Evolutionary conservation across 2,888 invertebrate species (phyloP).

Genomic region (Megamerina dolium): DNA sequence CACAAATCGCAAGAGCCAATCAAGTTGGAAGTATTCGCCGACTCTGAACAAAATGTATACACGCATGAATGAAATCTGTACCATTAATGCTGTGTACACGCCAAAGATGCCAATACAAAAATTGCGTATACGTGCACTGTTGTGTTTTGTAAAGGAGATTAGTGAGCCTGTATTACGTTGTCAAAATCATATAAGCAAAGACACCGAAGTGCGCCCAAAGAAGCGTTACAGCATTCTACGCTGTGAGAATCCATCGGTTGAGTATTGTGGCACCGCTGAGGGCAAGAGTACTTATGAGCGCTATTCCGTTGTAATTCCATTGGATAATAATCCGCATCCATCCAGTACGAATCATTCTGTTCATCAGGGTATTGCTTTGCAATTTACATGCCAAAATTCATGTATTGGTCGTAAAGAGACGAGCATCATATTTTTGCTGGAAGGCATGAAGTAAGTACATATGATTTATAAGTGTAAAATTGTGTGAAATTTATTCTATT

Average conservation of each 20-base stretch:
- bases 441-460: conserved; percentile 49
- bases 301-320: conserved; percentile 58
- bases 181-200: conserved; percentile 55
- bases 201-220: conserved; percentile 22
- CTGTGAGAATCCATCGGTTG: conserved; percentile 38
- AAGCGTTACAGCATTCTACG: conserved; percentile 40
- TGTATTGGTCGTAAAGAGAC: conserved; percentile 69
- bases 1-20: conserved; percentile 25
- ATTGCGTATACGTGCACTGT: conserved; percentile 54
- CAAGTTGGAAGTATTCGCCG: conserved; percentile 52
- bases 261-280: conserved; percentile 35
- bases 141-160: conserved; percentile 60
- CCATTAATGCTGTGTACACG: conserved; percentile 49
- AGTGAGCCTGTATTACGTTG: conserved; percentile 62
- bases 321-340: conserved; percentile 52
- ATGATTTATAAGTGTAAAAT: too few relatives aligned
- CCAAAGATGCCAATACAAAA: conserved; percentile 35
- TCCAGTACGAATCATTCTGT: conserved; percentile 45
- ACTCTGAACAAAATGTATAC: conserved; percentile 57
- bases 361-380: conserved; percentile 53
- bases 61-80: conserved; percentile 53
- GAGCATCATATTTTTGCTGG: conserved; percentile 62
- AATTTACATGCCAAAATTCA: conserved; percentile 68
- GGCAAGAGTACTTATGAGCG: conserved; percentile 55
- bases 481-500: too few relatives aligned